Evolutionary conservation across 2,888 invertebrate genomes (phyloP).

Genomic region (Nephrotoma appendiculata): DNA sequence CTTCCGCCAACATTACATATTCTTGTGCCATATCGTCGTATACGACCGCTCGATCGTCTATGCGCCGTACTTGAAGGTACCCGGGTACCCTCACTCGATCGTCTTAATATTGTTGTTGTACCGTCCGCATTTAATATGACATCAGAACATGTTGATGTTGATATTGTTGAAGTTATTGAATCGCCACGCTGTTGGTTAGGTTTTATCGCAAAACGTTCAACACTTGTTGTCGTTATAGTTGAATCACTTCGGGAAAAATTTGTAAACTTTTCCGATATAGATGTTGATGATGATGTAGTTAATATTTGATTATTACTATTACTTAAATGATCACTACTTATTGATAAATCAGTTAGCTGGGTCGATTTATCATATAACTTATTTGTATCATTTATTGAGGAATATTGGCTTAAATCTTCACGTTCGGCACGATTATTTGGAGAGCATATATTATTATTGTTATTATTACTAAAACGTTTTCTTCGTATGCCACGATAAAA

Average conservation of each 20-base stretch:
- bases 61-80: conserved; percentile 17
- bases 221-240: conserved; percentile 30
- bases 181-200: conserved; percentile 13
- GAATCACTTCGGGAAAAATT: conserved; percentile 31
- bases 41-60: conserved; percentile 28
- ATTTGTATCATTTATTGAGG: background rate
- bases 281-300: background rate
- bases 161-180: conserved; percentile 28
- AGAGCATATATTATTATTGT: background rate
- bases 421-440: background rate
- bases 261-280: background rate
- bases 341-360: background rate
- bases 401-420: background rate
- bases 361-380: background rate
- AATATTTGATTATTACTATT: background rate
- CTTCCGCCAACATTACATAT: conserved; percentile 31
- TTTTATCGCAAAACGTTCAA: conserved; percentile 19
- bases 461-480: conserved; percentile 17
- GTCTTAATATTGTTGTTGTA: conserved; percentile 23
- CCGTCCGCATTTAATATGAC: conserved; percentile 13
- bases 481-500: conserved; percentile 30
- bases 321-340: background rate
- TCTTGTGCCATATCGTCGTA: conserved; percentile 27
- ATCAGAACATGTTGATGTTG: conserved; percentile 30
- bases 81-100: conserved; percentile 28